These are phyloP conservation scores for Monodelphis domestica DNA, from an alignment of 2,797 vertebrate genomes.

Conservation along the genomic window DNA sequence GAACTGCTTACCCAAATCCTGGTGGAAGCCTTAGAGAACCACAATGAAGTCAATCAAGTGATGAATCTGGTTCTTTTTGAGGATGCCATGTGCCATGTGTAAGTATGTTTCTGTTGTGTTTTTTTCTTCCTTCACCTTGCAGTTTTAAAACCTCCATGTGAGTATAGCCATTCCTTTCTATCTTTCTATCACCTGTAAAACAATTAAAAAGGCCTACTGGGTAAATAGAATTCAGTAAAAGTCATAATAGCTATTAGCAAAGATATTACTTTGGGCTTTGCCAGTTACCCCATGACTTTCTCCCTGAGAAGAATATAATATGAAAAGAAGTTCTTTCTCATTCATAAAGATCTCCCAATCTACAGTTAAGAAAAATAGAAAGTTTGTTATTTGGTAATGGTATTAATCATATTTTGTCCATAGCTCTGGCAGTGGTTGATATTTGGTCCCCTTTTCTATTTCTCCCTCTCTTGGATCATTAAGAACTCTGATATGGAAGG, in stretches of 20 bases:
- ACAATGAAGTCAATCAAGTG: slow-evolving; percentile 94
- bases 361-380: not conserved
- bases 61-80: slow-evolving; percentile 96
- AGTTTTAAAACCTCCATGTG: not conserved
- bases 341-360: not conserved
- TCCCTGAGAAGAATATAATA: not conserved
- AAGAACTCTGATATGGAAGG: not conserved
- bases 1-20: slow-evolving; percentile 89
- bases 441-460: not conserved
- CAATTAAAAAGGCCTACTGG: no score
- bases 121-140: not conserved
- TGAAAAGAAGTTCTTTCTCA: not conserved
- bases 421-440: not conserved
- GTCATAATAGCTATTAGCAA: not conserved
- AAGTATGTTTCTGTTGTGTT: slow-evolving; percentile 76
- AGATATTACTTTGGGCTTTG: not conserved
- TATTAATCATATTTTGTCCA: not conserved
- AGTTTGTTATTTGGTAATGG: not conserved
- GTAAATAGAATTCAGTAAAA: not conserved
- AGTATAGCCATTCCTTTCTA: not conserved
- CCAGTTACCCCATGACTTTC: not conserved
- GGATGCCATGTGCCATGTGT: slow-evolving; percentile 96
- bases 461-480: not conserved
- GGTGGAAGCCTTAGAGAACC: slow-evolving; percentile 90
- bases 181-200: not conserved